Conservation (phyloP, 2,888 invertebrate species). For the Habroteleia sp. region DNA sequence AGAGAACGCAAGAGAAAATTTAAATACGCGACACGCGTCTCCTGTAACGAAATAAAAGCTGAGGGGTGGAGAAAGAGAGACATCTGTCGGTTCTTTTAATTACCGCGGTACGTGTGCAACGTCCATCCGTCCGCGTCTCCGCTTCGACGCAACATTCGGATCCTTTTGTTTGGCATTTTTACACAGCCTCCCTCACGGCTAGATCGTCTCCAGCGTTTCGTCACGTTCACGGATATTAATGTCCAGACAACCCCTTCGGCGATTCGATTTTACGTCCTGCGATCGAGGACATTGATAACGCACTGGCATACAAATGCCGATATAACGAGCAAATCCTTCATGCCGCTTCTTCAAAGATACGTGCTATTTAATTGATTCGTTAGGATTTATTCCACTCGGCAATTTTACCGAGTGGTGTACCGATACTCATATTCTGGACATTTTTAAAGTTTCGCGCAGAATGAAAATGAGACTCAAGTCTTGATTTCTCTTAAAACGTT, state of each 20-base stretch:
- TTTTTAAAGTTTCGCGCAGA: too few relatives aligned
- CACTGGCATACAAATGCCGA: conserved; percentile 48
- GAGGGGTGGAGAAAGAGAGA: conserved; percentile 76
- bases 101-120: conserved; percentile 78
- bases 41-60: conserved; percentile 80
- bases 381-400: conserved; percentile 27
- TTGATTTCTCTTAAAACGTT: too few relatives aligned
- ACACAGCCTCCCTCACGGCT: conserved; percentile 64
- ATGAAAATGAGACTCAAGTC: too few relatives aligned
- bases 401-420: conserved; percentile 16
- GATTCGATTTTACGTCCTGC: conserved; percentile 59
- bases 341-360: conserved; percentile 46
- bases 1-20: conserved; percentile 74
- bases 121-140: conserved; percentile 64
- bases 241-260: conserved; percentile 64
- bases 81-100: conserved; percentile 81
- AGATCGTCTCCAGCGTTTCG: conserved; percentile 66
- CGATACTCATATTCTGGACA: too few relatives aligned
- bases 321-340: conserved; percentile 52
- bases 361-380: conserved; percentile 48
- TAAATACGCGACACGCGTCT: conserved; percentile 78
- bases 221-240: conserved; percentile 70
- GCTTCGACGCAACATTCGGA: conserved; percentile 65
- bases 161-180: conserved; percentile 76
- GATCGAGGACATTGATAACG: conserved; percentile 57